Percentiles rank a stretch among this genome's conserved stretches.
Conservation (phyloP, 2,113 vertebrate species). For the Marmota monax region DNA sequence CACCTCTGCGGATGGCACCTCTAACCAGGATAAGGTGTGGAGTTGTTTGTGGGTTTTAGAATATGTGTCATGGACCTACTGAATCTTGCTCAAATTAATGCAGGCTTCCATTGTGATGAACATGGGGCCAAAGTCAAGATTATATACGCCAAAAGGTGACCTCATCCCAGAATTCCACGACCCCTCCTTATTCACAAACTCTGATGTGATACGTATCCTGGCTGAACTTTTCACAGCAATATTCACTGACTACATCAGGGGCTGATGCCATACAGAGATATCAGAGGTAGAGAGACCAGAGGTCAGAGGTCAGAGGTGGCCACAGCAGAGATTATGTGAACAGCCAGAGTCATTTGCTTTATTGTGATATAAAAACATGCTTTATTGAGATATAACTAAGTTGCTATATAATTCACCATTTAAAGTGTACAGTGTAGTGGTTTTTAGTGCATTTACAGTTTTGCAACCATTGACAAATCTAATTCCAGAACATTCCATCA, state of each 20-base stretch:
- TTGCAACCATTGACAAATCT: not conserved
- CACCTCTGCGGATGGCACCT: not conserved
- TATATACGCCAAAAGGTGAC: not conserved
- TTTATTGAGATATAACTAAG: not conserved
- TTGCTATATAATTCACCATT: not conserved
- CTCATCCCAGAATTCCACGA: not conserved
- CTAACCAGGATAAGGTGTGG: not conserved
- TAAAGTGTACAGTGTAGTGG: not conserved
- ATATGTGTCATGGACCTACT: not conserved
- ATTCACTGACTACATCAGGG: not conserved
- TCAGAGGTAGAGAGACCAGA: no score
- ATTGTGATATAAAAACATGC: not conserved
- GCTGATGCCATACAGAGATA: not conserved
- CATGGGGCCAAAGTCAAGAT: not conserved
- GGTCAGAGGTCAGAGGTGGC: no score
- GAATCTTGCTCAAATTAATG: not conserved
- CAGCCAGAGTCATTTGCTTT: not conserved
- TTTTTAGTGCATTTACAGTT: not conserved
- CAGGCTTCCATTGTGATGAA: not conserved
- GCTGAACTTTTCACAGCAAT: not conserved
- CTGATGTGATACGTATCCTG: not conserved
- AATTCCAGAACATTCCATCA: not conserved
- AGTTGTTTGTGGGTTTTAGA: not conserved
- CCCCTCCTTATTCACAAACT: not conserved
- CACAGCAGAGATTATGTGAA: fast-evolving